A percentile compares a stretch with the other conserved stretches of the same genome.
phyloP scores from a whole-genome alignment of 1,140 invertebrate genomes.

The Drosophila prosaltans region DNA sequence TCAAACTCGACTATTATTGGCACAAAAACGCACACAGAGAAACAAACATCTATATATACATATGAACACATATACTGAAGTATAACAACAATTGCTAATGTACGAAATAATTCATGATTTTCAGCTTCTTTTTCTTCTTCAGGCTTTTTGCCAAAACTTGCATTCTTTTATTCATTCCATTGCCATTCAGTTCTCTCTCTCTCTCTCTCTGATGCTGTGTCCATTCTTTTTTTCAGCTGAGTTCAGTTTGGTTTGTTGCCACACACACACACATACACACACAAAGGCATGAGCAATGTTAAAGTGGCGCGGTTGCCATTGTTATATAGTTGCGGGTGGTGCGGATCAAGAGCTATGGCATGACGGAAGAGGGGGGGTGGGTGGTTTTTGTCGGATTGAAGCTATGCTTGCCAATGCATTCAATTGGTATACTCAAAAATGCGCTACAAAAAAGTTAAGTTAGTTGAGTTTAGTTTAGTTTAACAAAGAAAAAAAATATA shows the following conservation, averaged over 20 bases:
- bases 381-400: constrained; percentile 13
- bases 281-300: constrained; percentile 34
- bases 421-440: constrained; percentile 28
- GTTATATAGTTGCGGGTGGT: constrained; percentile 26
- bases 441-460: constrained; percentile 19
- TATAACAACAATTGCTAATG: constrained; percentile 71
- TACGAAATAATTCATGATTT: constrained; percentile 79
- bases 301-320: constrained; percentile 57
- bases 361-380: not conserved
- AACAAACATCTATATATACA: constrained; percentile 13
- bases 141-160: constrained; percentile 34
- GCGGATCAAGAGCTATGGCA: not conserved
- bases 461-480: constrained; percentile 15
- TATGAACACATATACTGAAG: constrained; percentile 18
- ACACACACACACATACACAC: constrained; percentile 18
- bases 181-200: constrained; percentile 42
- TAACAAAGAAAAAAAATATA: not conserved
- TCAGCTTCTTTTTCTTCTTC: constrained; percentile 46
- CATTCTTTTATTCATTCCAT: constrained; percentile 58
- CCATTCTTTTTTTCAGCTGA: constrained; percentile 49
- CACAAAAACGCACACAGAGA: constrained; percentile 27
- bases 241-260: constrained; percentile 51
- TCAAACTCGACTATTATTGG: constrained; percentile 74
- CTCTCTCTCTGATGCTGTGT: constrained; percentile 11
- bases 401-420: constrained; percentile 26